Conservation (phyloP, 2,888 invertebrate species). For the Acanthosepion pharaonis region DNA sequence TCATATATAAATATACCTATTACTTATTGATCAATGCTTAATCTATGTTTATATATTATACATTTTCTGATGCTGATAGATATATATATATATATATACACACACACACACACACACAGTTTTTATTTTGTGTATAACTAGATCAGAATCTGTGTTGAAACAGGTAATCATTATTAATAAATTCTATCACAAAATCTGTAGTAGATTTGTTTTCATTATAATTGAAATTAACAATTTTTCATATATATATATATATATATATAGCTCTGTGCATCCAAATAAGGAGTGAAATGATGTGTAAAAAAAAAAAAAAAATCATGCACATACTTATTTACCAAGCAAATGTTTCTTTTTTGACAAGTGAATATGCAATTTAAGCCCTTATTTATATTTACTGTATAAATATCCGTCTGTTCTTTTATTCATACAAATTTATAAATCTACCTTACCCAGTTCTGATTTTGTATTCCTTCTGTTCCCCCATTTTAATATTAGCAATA, state of each 20-base stretch:
- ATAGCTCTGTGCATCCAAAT: not conserved
- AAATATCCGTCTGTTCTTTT: not conserved
- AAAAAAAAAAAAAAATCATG: too few relatives aligned
- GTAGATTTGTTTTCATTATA: too few relatives aligned
- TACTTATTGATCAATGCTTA: too few relatives aligned
- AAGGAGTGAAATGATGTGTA: too few relatives aligned
- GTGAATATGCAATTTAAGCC: too few relatives aligned
- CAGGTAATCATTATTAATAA: not conserved
- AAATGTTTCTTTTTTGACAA: too few relatives aligned
- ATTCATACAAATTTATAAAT: not conserved
- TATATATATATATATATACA: conserved; percentile 35
- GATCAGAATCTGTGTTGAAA: not conserved
- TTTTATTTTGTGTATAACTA: not conserved
- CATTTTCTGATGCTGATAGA: too few relatives aligned
- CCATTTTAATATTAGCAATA: not conserved
- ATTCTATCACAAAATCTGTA: too few relatives aligned
- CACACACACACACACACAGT: too few relatives aligned
- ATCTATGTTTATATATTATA: not conserved
- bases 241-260: not conserved
- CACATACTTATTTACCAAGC: too few relatives aligned
- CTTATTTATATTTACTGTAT: not conserved
- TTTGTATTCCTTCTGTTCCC: not conserved
- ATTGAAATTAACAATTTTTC: not conserved
- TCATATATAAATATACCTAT: too few relatives aligned
- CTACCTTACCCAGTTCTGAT: not conserved